Conservation (phyloP, 2,888 invertebrate genomes). For the Noctua janthe region DNA sequence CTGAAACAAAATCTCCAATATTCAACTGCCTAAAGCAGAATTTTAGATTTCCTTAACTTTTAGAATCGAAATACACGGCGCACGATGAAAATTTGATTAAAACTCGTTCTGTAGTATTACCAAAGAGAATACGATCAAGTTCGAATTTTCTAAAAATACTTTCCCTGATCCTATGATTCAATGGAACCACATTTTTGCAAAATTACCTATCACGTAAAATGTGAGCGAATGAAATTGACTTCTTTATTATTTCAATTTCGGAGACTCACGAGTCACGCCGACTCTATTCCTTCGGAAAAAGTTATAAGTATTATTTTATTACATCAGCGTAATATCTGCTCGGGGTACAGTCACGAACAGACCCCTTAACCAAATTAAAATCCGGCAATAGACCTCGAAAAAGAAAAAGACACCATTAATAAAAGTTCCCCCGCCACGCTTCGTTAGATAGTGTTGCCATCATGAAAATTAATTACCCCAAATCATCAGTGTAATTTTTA, state of each 20-base stretch:
- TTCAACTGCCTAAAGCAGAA: conserved; percentile 26
- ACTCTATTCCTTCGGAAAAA: conserved; percentile 42
- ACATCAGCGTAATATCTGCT: conserved; percentile 23
- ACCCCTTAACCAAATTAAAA: conserved; percentile 40
- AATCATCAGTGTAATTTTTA: conserved; percentile 64
- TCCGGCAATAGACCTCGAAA: conserved; percentile 21
- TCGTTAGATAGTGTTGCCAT: conserved; percentile 55
- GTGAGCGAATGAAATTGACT: conserved; percentile 45
- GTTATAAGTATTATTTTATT: conserved; percentile 51
- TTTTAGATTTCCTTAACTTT: conserved; percentile 31
- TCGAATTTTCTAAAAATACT: conserved; percentile 23
- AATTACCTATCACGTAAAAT: conserved; percentile 48
- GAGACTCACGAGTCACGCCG: conserved; percentile 29
- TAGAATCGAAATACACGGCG: conserved; percentile 20
- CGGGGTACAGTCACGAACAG: conserved; percentile 25
- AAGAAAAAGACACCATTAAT: conserved; percentile 50
- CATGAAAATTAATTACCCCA: conserved; percentile 61
- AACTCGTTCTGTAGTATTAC: conserved; percentile 28
- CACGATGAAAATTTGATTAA: conserved; percentile 33
- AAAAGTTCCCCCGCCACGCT: conserved; percentile 50
- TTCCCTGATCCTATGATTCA: conserved; percentile 38
- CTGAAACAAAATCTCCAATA: neutral
- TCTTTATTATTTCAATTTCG: conserved; percentile 57
- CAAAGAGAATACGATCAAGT: conserved; percentile 26
- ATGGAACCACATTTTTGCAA: conserved; percentile 43